These are phyloP conservation scores for Atethmia centrago DNA, from an alignment of 2,888 invertebrate genomes.

Conservation along the genomic window DNA sequence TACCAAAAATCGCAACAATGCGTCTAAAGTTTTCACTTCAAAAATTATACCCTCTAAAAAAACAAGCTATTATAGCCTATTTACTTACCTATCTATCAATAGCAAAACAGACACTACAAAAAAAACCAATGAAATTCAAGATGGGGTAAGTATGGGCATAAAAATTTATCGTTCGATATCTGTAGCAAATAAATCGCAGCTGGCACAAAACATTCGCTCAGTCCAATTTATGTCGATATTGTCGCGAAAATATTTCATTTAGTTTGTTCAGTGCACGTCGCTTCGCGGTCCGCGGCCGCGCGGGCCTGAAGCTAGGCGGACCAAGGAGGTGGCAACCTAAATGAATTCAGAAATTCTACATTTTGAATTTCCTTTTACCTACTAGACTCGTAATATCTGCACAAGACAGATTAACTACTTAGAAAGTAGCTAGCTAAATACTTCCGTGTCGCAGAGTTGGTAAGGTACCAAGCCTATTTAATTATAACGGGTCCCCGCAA, in stretches of 20 bases:
- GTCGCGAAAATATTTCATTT: conserved; percentile 73
- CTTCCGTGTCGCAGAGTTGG: neutral
- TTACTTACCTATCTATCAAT: neutral
- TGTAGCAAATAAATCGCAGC: conserved; percentile 76
- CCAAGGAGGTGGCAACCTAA: conserved; percentile 13
- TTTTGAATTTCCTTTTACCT: conserved; percentile 22
- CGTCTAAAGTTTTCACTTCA: no score
- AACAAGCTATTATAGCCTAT: neutral
- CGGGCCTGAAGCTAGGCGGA: conserved; percentile 19
- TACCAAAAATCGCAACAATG: no score
- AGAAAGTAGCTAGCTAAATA: neutral
- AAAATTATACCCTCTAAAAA: neutral
- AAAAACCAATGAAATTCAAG: conserved; percentile 48
- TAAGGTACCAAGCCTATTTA: neutral
- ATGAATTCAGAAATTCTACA: conserved; percentile 26
- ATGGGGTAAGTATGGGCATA: conserved; percentile 66
- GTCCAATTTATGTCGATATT: conserved; percentile 77
- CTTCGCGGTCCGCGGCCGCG: conserved; percentile 18
- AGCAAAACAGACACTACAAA: conserved; percentile 11
- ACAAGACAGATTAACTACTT: neutral
- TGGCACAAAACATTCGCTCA: conserved; percentile 69
- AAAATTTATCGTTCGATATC: conserved; percentile 72
- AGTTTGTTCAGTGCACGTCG: conserved; percentile 46
- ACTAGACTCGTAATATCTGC: neutral
- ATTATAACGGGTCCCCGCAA: neutral